Evolutionary conservation across 1,140 invertebrate genomes (phyloP).

Genomic region (Drosophila mayri): DNA sequence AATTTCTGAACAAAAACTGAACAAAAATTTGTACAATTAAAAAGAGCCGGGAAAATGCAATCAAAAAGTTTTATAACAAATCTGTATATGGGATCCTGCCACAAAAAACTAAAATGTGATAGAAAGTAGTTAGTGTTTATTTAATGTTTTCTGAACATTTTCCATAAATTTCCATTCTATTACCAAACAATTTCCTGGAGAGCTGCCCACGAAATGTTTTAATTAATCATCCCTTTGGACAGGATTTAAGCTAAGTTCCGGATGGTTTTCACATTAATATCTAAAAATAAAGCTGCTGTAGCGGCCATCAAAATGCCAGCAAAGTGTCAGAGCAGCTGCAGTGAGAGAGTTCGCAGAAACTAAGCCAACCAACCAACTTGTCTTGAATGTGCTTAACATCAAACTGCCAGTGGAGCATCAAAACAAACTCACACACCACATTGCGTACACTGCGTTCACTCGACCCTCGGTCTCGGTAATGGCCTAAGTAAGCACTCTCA

Average conservation of each 20-base stretch:
- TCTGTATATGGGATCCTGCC: not conserved
- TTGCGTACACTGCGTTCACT: no score
- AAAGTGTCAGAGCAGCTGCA: constrained; percentile 4
- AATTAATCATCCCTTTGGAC: constrained; percentile 13
- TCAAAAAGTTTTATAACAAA: not conserved
- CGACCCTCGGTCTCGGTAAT: not conserved
- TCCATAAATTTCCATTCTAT: not conserved
- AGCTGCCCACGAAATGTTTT: constrained; percentile 3
- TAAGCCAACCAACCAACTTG: not conserved
- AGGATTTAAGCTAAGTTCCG: not conserved
- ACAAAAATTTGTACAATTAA: no score
- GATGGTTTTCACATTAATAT: constrained; percentile 9
- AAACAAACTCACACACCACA: not conserved
- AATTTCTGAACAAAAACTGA: no score
- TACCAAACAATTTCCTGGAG: not conserved
- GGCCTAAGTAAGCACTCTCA: not conserved
- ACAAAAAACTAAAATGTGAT: no score
- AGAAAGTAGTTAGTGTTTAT: no score
- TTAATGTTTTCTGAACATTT: not conserved
- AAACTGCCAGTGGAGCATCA: constrained; percentile 7
- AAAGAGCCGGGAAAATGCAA: not conserved
- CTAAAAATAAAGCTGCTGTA: constrained; percentile 14
- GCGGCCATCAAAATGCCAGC: constrained; percentile 4
- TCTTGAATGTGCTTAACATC: constrained; percentile 1
- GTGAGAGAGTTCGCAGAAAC: not conserved